Conservation (phyloP, 1,140 invertebrate species). For the Ostrea denselamellosa region DNA sequence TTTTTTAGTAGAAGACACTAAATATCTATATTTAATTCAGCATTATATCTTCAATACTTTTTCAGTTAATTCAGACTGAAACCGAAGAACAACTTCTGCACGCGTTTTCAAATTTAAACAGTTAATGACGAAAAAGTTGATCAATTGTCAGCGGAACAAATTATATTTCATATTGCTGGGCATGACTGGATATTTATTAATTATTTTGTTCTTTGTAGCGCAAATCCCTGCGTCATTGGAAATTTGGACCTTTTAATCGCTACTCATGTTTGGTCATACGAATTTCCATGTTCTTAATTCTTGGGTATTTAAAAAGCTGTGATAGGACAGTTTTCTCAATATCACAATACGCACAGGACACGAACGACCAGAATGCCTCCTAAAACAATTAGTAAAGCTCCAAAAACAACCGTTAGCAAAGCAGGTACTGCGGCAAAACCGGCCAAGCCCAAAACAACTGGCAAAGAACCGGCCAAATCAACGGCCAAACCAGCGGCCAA, state of each 20-base stretch:
- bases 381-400: neutral
- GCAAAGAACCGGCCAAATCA: neutral
- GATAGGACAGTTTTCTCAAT: neutral
- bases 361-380: neutral
- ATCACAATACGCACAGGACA: neutral
- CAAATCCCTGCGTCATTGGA: neutral
- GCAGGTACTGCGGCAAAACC: neutral
- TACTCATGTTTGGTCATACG: neutral
- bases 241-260: slow-evolving; percentile 11
- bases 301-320: neutral
- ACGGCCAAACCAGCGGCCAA: neutral
- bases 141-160: neutral
- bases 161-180: neutral
- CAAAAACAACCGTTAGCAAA: neutral
- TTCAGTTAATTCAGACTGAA: neutral
- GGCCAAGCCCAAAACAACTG: neutral
- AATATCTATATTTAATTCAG: neutral
- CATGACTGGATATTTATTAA: neutral
- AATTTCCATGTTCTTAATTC: neutral
- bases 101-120: neutral
- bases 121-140: neutral
- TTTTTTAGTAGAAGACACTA: neutral
- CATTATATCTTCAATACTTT: neutral
- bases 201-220: neutral
- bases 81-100: neutral